Evolutionary conservation across 2,113 vertebrate species (phyloP), one percentile per base, ranked within the genome.

Genomic region (Thamnaconus septentrionalis): DNA sequence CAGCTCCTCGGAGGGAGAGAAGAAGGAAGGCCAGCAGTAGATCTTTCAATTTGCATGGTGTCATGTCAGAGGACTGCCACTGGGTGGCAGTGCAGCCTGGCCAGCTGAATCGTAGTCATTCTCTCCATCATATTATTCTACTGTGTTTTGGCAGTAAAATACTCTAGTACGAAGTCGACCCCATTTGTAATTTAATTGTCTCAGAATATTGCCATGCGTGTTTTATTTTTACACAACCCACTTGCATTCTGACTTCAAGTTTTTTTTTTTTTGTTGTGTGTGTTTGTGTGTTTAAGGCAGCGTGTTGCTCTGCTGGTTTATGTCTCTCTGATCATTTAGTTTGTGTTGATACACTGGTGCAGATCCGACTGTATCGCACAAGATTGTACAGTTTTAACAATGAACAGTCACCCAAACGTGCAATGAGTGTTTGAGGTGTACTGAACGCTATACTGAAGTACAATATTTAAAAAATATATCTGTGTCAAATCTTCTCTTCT

Each of bases 21-120:
- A 96, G 90, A 97, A 97, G 56, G 94, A 96, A 55, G 97, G 95
- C 70, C 95, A 98, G 84, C 96, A 98, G 86, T 98, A 96, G 52
- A 75, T 61, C 69, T 73, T 55, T 59, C 53, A 42, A 56, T 69
- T 71, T 67, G 71, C 79, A 57, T 61, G 18, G 41, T 76, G 81
- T 65, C 85, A 81, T 90, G 86, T 85, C 85, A 9, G 63, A 48
- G 91, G 92, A 4, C 4, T 3, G 43, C 7, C n/a, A 31, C 3
- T 44, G 87, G 92, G 76, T 74, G 59, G 83, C 81, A 64, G 81
- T 92, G 89, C 90, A 79, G 91, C 94, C 93, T 91, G 88, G 61
- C 50, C 6, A 68, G 84, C 71, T 61, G 86, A 84, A 87, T 91
- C 79, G 43, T 90, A 82, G 85, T 93, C 90, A 92, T 90, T 93